These are phyloP conservation scores for Corythoichthys haematopterus DNA, from an alignment of 2,113 vertebrate genomes.

Conservation along the genomic window DNA sequence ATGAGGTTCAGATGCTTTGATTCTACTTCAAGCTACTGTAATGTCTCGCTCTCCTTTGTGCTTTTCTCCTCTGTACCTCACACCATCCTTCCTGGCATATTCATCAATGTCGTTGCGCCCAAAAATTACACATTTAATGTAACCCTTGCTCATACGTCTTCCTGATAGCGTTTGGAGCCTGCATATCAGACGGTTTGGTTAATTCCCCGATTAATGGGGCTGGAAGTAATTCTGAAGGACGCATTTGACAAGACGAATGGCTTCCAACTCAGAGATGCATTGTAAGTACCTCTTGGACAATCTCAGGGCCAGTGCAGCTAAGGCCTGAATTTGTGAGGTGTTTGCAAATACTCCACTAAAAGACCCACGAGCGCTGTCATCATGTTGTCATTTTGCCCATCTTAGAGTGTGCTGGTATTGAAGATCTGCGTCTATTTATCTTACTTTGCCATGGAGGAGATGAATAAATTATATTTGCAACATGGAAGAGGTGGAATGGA, in stretches of 20 bases:
- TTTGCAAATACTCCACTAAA: not conserved
- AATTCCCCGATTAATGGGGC: conserved; percentile 28
- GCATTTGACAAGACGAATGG: conserved; percentile 11
- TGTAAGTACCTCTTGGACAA: not conserved
- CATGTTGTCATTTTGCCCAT: not conserved
- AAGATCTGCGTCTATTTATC: not conserved
- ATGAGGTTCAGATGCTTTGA: conserved; percentile 43
- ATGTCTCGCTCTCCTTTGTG: conserved; percentile 39
- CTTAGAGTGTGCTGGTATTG: not conserved
- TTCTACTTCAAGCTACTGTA: conserved; percentile 42
- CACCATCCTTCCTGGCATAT: conserved; percentile 22
- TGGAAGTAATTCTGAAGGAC: conserved; percentile 22
- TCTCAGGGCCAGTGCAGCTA: not conserved
- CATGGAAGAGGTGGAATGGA: not conserved
- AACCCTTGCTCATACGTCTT: conserved; percentile 15
- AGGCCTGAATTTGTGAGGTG: not conserved
- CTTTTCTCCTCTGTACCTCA: conserved; percentile 13
- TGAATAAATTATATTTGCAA: conserved; percentile 8
- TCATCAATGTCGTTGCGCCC: conserved; percentile 32
- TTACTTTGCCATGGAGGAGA: conserved; percentile 2
- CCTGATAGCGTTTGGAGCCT: conserved; percentile 14
- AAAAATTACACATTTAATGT: conserved; percentile 38
- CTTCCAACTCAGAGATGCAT: not conserved
- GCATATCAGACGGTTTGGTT: conserved; percentile 25
- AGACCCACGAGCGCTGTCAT: not conserved